Evolutionary conservation across 2,797 vertebrate species (phyloP), one percentile per base, ranked within the genome.

Genomic region (Gadopsis marmoratus): DNA sequence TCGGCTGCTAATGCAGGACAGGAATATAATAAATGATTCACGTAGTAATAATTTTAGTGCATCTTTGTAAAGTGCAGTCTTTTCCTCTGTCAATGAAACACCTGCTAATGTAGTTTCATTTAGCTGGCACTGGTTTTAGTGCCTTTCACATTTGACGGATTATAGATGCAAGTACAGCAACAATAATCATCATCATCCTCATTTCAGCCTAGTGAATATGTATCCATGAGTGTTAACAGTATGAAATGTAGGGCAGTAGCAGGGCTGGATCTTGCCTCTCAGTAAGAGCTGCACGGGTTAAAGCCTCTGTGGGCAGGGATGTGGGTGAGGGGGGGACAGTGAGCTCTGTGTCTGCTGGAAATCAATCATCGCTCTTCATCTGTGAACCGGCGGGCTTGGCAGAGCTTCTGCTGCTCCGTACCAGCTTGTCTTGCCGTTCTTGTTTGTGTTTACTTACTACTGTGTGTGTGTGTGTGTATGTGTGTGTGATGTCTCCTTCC

Each of bases 341-440:
- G 88, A 85, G 88, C 87, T 87, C 85, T 86, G 89, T 93, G 91
- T 93, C 84, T 89, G 81, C 85, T 90, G 81, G 85, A 93, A 90
- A 93, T 94, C 93, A 93, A 94, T 94, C 92, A 86, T 74, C 16
- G 56, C 83, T 92, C 89, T 92, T 93, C 89, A 90, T 88, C 80
- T 87, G 88, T 45, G 76, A 81, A 89, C 68, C 86, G 13, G 77
- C 80, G 45, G 85, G 80, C 84, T 88, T 92, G 90, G 91, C 91
- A 88, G 74, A 17, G 89, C 78, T 88, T 84, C 88, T 80, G 78
- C 86, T 68, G 74, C 90, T 83, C 87, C 78, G 92, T 93, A 93
- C 92, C 94, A 93, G 92, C 92, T 92, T 90, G 87, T 84, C 83
- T 89, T 85, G 73, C 78, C 79, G 86, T 79, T 84, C 82, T 77